phyloP scores from a whole-genome alignment of 2,797 vertebrate genomes.

The Nyctibius grandis region DNA sequence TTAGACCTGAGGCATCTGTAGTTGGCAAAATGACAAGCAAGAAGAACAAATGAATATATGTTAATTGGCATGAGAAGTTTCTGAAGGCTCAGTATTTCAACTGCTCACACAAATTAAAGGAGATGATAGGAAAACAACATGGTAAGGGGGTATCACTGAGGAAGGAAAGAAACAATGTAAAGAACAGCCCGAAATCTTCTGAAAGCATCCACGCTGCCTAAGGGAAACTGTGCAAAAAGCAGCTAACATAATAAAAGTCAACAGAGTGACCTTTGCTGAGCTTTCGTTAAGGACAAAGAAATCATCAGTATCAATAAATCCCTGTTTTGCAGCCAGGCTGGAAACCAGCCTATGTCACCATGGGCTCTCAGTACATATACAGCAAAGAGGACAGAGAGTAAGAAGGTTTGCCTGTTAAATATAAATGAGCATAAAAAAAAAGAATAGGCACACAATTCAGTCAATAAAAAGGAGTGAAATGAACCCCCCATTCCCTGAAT shows the following conservation, averaged over 20 bases:
- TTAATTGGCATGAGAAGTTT: not conserved
- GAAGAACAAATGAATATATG: not conserved
- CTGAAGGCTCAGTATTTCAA: not conserved
- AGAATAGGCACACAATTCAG: not conserved
- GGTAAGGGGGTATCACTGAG: not conserved
- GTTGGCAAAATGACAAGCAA: not conserved
- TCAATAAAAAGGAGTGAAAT: not conserved
- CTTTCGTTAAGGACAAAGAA: constrained; percentile 20
- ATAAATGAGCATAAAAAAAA: not conserved
- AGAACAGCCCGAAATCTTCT: not conserved
- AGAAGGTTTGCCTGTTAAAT: not conserved
- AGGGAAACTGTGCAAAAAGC: not conserved
- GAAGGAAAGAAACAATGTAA: not conserved
- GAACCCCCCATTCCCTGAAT: not conserved
- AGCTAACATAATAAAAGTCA: constrained; percentile 2
- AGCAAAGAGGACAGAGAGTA: not conserved
- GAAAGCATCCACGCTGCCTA: not conserved
- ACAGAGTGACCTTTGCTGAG: constrained; percentile 1
- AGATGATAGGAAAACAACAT: not conserved
- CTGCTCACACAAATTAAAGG: not conserved
- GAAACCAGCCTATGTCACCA: not conserved
- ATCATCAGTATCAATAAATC: constrained; percentile 3
- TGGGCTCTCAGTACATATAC: not conserved
- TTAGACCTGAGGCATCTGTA: not conserved
- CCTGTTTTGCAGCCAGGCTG: not conserved